Evolutionary conservation across 2,797 vertebrate species (phyloP).

Genomic region (Tenualosa ilisha): DNA sequence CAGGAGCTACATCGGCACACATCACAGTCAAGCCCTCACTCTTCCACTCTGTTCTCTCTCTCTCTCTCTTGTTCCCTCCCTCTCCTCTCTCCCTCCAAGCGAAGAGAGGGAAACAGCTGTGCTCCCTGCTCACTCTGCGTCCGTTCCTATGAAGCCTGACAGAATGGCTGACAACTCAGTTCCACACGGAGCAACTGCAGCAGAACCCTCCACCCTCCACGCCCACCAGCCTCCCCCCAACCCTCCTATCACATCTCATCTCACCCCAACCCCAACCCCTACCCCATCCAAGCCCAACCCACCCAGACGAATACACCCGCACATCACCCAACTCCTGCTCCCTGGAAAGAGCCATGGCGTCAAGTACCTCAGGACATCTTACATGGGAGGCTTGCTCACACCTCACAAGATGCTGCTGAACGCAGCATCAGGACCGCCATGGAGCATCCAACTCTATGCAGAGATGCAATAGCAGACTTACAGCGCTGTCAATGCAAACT

Average conservation of each 20-base stretch:
- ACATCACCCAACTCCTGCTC: neutral
- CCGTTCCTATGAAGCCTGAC: constrained; percentile 71
- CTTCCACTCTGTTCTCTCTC: constrained; percentile 31
- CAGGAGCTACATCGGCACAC: constrained; percentile 67
- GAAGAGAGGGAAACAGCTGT: constrained; percentile 70
- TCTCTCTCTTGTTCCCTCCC: neutral
- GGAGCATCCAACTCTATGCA: neutral
- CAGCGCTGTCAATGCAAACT: neutral
- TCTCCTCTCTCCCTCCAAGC: constrained; percentile 65
- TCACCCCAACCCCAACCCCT: neutral
- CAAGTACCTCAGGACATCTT: neutral
- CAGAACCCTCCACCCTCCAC: constrained; percentile 4
- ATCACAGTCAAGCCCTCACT: constrained; percentile 63
- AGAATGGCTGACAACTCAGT: constrained; percentile 70
- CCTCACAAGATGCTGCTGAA: neutral
- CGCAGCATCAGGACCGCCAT: neutral
- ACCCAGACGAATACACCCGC: neutral
- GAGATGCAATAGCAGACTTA: neutral
- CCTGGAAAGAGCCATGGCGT: neutral
- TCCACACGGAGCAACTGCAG: constrained; percentile 53
- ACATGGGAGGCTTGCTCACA: neutral
- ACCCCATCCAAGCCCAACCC: neutral
- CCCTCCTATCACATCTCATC: neutral
- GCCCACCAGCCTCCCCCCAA: neutral
- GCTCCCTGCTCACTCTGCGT: constrained; percentile 68